Percentiles rank a stretch among this genome's conserved stretches.
These are phyloP conservation scores for Pelodytes ibericus DNA, from an alignment of 2,797 vertebrate genomes.

Conservation along the genomic window DNA sequence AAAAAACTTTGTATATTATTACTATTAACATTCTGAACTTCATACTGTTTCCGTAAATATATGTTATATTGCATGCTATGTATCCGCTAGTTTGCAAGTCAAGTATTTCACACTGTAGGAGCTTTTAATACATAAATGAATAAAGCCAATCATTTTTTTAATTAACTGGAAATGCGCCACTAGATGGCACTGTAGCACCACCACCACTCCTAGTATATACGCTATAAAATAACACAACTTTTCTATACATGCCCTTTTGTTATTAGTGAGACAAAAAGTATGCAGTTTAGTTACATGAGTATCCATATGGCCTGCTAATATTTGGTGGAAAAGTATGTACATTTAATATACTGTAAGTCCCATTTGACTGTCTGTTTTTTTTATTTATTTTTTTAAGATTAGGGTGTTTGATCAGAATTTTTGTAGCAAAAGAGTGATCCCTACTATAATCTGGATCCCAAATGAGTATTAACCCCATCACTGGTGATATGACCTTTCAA, in stretches of 20 bases:
- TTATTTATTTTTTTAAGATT: neutral
- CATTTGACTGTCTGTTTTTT: neutral
- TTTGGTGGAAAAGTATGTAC: too few species aligned
- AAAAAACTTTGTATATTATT: too few species aligned
- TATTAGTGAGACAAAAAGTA: neutral
- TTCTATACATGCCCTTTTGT: neutral
- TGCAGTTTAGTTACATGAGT: neutral
- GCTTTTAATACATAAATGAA: too few species aligned
- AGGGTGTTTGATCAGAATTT: neutral
- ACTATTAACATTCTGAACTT: too few species aligned
- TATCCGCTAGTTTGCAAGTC: too few species aligned
- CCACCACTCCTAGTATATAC: neutral
- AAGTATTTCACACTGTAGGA: too few species aligned
- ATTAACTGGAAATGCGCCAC: too few species aligned
- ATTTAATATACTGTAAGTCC: too few species aligned
- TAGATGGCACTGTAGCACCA: slow-evolving; percentile 37
- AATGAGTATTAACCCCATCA: slow-evolving; percentile 8
- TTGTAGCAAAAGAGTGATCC: neutral
- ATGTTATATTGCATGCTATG: too few species aligned
- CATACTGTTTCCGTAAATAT: too few species aligned
- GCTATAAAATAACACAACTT: neutral
- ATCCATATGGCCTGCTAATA: neutral
- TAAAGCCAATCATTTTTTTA: too few species aligned
- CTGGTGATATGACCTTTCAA: slow-evolving; percentile 30
- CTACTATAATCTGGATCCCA: too few species aligned